Evolutionary conservation across 1,140 invertebrate genomes (phyloP), one percentile per base, ranked within the genome.

Genomic region (Drosophila teissieri): DNA sequence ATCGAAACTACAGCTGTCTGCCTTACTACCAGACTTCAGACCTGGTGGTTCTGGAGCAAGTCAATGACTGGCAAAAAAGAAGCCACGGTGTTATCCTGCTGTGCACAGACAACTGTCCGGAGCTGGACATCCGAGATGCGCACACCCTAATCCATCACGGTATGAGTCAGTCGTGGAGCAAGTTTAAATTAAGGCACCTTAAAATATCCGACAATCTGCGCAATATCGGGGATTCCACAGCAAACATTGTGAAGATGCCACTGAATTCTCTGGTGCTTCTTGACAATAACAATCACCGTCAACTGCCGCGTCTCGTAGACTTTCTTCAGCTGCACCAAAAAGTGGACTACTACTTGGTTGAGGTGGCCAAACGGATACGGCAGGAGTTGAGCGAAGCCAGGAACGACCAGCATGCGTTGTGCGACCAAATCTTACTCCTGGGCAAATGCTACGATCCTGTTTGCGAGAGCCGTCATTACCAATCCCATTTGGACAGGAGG

Each of bases 81-180:
- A 62, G 17, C 0, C 6, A n/a, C 0, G 74, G 67, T 12, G 37
- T 60, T 3, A 42, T 86, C 1, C 19, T 86, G 0, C 17, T 88
- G 19, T 62, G 53, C 62, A 86, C 79, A 3, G 83, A 89, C 27
- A n/a, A 51, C n/a, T 88, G 83, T 5, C 84, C 79, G 4, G 83
- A 86, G 36, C n/a, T 83, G 34, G 14, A 34, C 7, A 40, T 88
- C 0, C 58, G 83, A 0, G n/a, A 77, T 31, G 83, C 62, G 0
- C 54, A 83, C 1, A 88, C 83, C 0, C 17, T 86, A 6, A 48
- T 86, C 8, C 75, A 86, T 15, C 78, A 63, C 24, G 49, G 60
- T 36, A 45, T 89, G 62, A 80, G 83, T 52, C 11, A 7, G 1
- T 65, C 37, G 15, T 86, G 79, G 84, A 52, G 65, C 49, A 65